Conservation (phyloP, 2,888 invertebrate genomes). For the Drosophila merina region DNA sequence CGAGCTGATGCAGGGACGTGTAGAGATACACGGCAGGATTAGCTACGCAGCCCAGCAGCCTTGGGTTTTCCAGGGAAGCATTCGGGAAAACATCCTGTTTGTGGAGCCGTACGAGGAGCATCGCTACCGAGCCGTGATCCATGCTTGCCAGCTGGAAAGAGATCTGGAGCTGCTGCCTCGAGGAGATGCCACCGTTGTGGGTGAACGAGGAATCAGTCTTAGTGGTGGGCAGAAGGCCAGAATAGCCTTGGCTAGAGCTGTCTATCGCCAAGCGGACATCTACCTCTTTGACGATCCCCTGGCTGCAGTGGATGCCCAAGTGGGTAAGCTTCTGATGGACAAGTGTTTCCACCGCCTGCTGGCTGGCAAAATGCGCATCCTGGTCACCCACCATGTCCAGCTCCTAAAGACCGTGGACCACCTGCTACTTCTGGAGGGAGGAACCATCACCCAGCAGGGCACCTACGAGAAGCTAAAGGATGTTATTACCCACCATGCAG, state of each 20-base stretch:
- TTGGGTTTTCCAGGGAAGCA: slow-evolving; percentile 91
- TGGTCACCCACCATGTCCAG: slow-evolving; percentile 89
- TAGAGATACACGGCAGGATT: slow-evolving; percentile 87
- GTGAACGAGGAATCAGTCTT: slow-evolving; percentile 89
- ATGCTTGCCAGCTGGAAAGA: slow-evolving; percentile 86
- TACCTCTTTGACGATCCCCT: slow-evolving; percentile 91
- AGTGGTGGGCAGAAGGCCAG: slow-evolving; percentile 91
- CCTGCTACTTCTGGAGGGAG: slow-evolving; percentile 85
- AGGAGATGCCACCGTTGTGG: slow-evolving; percentile 85
- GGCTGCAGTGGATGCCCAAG: slow-evolving; percentile 90
- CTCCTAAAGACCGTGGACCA: slow-evolving; percentile 85
- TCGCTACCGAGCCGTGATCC: slow-evolving; percentile 84
- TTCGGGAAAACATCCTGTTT: slow-evolving; percentile 96
- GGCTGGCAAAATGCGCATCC: slow-evolving; percentile 87
- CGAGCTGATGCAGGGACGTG: slow-evolving; percentile 86
- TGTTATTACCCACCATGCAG: slow-evolving; percentile 84
- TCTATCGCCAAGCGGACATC: slow-evolving; percentile 89
- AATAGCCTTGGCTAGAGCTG: slow-evolving; percentile 89
- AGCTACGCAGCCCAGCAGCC: slow-evolving; percentile 93
- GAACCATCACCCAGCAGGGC: slow-evolving; percentile 79
- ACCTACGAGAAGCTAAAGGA: slow-evolving; percentile 83
- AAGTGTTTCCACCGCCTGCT: slow-evolving; percentile 87
- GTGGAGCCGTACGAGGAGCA: slow-evolving; percentile 88
- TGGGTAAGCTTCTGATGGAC: slow-evolving; percentile 90
- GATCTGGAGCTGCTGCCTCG: slow-evolving; percentile 87